These are phyloP conservation scores for Drosophila fuyamai DNA, from an alignment of 1,140 invertebrate species.

Conservation along the genomic window DNA sequence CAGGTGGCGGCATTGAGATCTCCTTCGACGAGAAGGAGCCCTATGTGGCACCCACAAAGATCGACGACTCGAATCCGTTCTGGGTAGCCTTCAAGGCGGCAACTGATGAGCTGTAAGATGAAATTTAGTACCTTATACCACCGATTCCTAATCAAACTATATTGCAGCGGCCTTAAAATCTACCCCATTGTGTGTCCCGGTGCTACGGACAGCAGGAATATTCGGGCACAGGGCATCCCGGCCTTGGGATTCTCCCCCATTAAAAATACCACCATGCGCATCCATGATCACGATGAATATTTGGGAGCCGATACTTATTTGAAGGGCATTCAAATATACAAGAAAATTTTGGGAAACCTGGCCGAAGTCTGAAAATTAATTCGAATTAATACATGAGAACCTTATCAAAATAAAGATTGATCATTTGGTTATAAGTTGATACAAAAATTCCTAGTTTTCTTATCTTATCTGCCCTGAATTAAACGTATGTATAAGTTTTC, in stretches of 20 bases:
- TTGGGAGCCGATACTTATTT: slow-evolving; percentile 90
- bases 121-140: slow-evolving; percentile 85
- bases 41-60: slow-evolving; percentile 88
- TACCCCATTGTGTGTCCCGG: slow-evolving; percentile 90
- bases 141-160: background rate
- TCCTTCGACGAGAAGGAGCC: slow-evolving; percentile 90
- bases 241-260: slow-evolving; percentile 92
- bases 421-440: slow-evolving; percentile 22
- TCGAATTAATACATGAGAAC: slow-evolving; percentile 53
- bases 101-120: slow-evolving; percentile 86
- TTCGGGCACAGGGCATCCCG: slow-evolving; percentile 90
- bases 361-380: slow-evolving; percentile 85
- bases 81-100: slow-evolving; percentile 91
- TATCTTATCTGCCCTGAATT: slow-evolving; percentile 32
- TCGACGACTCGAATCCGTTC: slow-evolving; percentile 90
- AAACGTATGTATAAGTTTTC: slow-evolving; percentile 22
- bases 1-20: slow-evolving; percentile 91
- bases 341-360: slow-evolving; percentile 87
- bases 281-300: slow-evolving; percentile 93
- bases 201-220: slow-evolving; percentile 90
- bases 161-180: slow-evolving; percentile 85
- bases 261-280: slow-evolving; percentile 88
- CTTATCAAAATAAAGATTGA: slow-evolving; percentile 84
- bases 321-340: slow-evolving; percentile 90
- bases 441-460: background rate